Evolutionary conservation across 2,113 vertebrate species (phyloP).

Genomic region (Apteryx mantelli): DNA sequence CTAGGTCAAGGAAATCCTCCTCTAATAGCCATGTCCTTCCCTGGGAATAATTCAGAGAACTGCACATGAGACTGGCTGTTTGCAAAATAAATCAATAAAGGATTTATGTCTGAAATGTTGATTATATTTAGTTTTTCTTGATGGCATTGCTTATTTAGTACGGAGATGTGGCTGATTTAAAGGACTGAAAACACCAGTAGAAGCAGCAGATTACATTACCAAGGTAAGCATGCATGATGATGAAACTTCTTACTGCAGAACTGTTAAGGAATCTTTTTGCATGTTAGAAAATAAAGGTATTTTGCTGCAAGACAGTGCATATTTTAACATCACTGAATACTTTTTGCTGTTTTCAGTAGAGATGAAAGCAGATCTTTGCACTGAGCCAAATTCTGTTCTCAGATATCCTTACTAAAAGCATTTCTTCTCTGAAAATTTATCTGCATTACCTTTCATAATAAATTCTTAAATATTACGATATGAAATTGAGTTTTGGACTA

Average conservation of each 20-base stretch:
- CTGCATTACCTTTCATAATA: neutral
- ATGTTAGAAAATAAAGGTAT: neutral
- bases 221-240: slow-evolving; percentile 57
- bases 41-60: slow-evolving; percentile 57
- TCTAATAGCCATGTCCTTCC: slow-evolving; percentile 36
- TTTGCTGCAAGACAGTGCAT: neutral
- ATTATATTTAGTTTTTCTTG: slow-evolving; percentile 21
- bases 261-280: neutral
- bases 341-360: neutral
- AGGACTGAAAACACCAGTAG: neutral
- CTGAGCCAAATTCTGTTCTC: neutral
- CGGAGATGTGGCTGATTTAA: slow-evolving; percentile 50
- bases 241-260: neutral
- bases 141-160: neutral
- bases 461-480: neutral
- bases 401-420: neutral
- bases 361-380: neutral
- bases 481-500: neutral
- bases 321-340: neutral
- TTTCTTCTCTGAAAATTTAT: neutral
- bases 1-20: slow-evolving; percentile 71
- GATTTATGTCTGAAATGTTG: slow-evolving; percentile 22
- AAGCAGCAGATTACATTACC: slow-evolving; percentile 16
- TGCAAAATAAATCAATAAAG: neutral
- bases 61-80: neutral